A percentile compares a stretch with the other conserved stretches of the same genome.
phyloP scores from a whole-genome alignment of 2,113 vertebrate species.

The Himantopus leucocephalus region DNA sequence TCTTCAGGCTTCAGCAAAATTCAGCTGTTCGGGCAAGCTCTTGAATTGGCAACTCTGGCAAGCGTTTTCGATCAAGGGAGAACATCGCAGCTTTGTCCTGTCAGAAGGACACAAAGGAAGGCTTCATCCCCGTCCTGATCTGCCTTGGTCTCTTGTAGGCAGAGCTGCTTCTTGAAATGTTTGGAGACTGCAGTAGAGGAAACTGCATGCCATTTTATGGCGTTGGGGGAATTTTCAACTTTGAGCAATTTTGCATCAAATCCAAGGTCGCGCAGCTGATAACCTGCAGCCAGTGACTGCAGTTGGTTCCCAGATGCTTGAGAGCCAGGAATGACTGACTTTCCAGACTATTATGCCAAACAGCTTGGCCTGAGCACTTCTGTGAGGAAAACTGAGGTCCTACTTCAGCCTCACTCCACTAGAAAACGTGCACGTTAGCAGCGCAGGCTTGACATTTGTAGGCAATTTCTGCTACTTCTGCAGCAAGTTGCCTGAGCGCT shows the following conservation, averaged over 20 bases:
- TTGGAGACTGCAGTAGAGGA: not conserved
- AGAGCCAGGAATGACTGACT: not conserved
- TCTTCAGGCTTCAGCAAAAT: not conserved
- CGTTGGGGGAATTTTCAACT: not conserved
- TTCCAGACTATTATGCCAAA: not conserved
- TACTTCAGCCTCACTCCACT: not conserved
- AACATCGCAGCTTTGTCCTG: not conserved
- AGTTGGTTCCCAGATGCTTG: not conserved
- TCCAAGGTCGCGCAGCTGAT: rapidly evolving
- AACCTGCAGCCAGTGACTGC: not conserved
- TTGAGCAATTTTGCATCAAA: rapidly evolving
- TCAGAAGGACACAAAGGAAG: rapidly evolving
- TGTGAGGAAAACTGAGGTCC: not conserved
- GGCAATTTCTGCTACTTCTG: not conserved
- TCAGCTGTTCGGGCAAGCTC: not conserved
- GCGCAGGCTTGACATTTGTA: not conserved
- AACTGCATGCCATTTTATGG: rapidly evolving
- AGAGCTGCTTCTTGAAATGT: not conserved
- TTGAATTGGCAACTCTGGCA: not conserved
- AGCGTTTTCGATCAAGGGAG: not conserved
- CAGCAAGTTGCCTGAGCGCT: not conserved
- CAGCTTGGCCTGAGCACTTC: not conserved
- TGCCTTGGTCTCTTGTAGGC: not conserved
- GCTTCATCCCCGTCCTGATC: not conserved
- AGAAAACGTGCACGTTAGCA: rapidly evolving